Conservation (phyloP, 2,888 invertebrate species). For the Nemoura dubitans region DNA sequence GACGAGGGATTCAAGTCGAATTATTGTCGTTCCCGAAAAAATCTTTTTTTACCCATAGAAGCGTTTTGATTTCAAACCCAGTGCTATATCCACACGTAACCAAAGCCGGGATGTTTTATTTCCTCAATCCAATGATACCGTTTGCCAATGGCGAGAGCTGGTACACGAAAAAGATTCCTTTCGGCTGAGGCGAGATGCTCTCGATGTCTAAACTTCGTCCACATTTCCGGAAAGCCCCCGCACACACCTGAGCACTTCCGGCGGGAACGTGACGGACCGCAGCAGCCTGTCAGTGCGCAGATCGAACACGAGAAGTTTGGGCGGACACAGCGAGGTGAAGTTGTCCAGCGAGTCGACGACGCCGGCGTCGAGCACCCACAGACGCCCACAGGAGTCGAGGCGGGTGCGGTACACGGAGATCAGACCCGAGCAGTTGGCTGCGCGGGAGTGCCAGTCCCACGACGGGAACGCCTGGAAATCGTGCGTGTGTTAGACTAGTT, state of each 20-base stretch:
- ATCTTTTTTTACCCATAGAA: no score
- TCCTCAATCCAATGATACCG: no score
- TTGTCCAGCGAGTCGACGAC: slow-evolving; percentile 62
- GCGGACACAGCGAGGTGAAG: slow-evolving; percentile 70
- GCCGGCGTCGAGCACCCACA: slow-evolving; percentile 85
- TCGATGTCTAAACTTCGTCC: no score
- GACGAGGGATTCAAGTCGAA: no score
- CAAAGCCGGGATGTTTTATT: no score
- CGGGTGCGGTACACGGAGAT: slow-evolving; percentile 82
- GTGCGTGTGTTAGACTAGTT: not conserved
- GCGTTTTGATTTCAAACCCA: no score
- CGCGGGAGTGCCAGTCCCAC: slow-evolving; percentile 79
- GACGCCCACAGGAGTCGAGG: slow-evolving; percentile 80
- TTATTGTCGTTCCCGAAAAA: no score
- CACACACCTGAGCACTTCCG: slow-evolving; percentile 60
- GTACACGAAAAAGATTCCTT: no score
- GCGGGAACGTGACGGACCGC: slow-evolving; percentile 74
- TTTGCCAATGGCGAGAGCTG: no score
- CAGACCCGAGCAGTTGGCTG: slow-evolving; percentile 77
- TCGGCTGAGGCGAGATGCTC: no score
- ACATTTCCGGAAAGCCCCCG: no score
- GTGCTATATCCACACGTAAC: no score
- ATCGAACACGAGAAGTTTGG: slow-evolving; percentile 83
- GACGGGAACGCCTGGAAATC: slow-evolving; percentile 74
- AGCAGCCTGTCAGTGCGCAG: slow-evolving; percentile 76